These are phyloP conservation scores for Hemithea aestivaria DNA, from an alignment of 2,888 invertebrate genomes.

Conservation along the genomic window DNA sequence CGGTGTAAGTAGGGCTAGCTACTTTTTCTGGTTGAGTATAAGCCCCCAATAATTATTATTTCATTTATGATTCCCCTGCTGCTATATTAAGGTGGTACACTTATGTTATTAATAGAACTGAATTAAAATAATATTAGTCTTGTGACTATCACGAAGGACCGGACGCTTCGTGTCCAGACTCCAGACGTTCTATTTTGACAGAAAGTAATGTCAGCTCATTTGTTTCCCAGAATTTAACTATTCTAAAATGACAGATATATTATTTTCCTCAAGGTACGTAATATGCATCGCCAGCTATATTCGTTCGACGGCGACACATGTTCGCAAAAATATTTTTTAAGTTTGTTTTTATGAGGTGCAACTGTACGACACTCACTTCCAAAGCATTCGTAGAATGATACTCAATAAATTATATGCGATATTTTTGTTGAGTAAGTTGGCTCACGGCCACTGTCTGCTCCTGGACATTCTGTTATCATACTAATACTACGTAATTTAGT, in stretches of 20 bases:
- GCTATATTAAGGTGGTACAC: too few species aligned
- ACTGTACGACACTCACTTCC: constrained; percentile 59
- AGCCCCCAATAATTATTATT: too few species aligned
- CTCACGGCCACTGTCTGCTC: constrained; percentile 61
- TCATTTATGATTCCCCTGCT: too few species aligned
- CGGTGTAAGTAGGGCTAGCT: too few species aligned
- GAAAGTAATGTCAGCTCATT: constrained; percentile 45
- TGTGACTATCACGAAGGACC: constrained; percentile 33
- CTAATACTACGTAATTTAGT: constrained; percentile 49
- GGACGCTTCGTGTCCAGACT: constrained; percentile 33
- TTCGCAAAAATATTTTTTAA: constrained; percentile 59
- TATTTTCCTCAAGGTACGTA: constrained; percentile 44
- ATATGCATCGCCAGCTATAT: constrained; percentile 53
- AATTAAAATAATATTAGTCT: constrained; percentile 11
- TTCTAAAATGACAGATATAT: constrained; percentile 53
- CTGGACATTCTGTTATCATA: constrained; percentile 54
- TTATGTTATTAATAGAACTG: too few species aligned
- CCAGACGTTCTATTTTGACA: constrained; percentile 41
- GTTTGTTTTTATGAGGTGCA: constrained; percentile 74
- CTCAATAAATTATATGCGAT: constrained; percentile 72
- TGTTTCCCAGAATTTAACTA: constrained; percentile 47
- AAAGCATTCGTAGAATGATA: constrained; percentile 68
- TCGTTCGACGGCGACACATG: constrained; percentile 45
- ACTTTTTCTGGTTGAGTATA: too few species aligned
- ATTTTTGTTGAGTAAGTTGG: constrained; percentile 72